Conservation (phyloP, 2,888 invertebrate species). For the Agonopterix arenella region DNA sequence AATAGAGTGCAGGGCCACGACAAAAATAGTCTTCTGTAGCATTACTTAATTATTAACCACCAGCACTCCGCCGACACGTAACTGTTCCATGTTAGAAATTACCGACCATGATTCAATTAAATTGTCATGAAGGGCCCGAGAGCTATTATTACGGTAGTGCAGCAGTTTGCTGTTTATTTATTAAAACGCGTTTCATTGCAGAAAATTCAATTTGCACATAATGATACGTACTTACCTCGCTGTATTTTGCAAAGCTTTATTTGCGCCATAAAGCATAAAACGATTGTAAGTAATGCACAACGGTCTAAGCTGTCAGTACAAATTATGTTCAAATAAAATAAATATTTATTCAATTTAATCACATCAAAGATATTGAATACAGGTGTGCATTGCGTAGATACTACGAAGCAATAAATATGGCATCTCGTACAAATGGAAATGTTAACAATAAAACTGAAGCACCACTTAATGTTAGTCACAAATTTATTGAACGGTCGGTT, state of each 20-base stretch:
- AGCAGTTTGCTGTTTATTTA: slow-evolving; percentile 31
- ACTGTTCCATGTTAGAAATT: slow-evolving; percentile 33
- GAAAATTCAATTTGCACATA: slow-evolving; percentile 24
- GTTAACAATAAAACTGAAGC: slow-evolving; percentile 19
- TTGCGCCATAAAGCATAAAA: too few relatives aligned
- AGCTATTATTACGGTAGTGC: slow-evolving; percentile 36
- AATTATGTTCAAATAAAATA: neutral
- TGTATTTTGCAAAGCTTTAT: too few relatives aligned
- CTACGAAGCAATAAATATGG: slow-evolving; percentile 13
- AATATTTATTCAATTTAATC: neutral
- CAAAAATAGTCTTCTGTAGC: slow-evolving; percentile 49
- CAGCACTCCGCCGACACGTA: slow-evolving; percentile 18
- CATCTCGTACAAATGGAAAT: slow-evolving; percentile 14
- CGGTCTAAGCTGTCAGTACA: too few relatives aligned
- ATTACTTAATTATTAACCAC: slow-evolving; percentile 40
- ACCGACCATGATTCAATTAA: slow-evolving; percentile 48
- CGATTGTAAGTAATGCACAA: too few relatives aligned
- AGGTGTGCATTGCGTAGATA: slow-evolving; percentile 8
- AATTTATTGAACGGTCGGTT: slow-evolving; percentile 11
- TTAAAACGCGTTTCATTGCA: slow-evolving; percentile 20
- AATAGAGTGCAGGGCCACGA: slow-evolving; percentile 46
- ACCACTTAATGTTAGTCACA: slow-evolving; percentile 14
- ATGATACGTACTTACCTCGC: slow-evolving; percentile 14
- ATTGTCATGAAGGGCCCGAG: slow-evolving; percentile 43
- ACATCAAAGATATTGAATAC: slow-evolving; percentile 8